phyloP scores from a whole-genome alignment of 2,888 invertebrate genomes.

The Ormyrus labotus region DNA sequence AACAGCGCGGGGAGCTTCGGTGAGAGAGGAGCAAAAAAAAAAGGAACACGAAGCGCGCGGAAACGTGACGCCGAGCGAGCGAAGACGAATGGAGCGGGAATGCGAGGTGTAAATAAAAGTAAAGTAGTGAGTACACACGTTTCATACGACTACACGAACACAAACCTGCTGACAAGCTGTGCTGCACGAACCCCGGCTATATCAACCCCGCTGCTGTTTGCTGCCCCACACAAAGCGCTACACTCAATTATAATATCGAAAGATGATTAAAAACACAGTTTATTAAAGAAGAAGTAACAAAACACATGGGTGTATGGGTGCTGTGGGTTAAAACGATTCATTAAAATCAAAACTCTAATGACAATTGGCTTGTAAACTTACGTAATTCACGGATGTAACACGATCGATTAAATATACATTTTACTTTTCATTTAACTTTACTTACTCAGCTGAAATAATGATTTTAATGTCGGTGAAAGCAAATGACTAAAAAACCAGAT shows the following conservation, averaged over 20 bases:
- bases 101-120: slow-evolving; percentile 66
- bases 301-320: slow-evolving; percentile 62
- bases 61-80: slow-evolving; percentile 35
- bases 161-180: slow-evolving; percentile 76
- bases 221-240: slow-evolving; percentile 73
- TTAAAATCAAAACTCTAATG: slow-evolving; percentile 26
- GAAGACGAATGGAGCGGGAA: slow-evolving; percentile 63
- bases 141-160: slow-evolving; percentile 73
- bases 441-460: slow-evolving; percentile 32
- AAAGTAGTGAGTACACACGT: slow-evolving; percentile 64
- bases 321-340: slow-evolving; percentile 58
- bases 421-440: slow-evolving; percentile 36
- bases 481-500: slow-evolving; percentile 22
- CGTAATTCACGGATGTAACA: slow-evolving; percentile 43
- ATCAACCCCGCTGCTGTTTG: slow-evolving; percentile 75
- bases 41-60: background rate
- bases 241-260: slow-evolving; percentile 62
- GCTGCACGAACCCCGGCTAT: slow-evolving; percentile 76
- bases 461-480: slow-evolving; percentile 27
- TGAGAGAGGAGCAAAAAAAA: slow-evolving; percentile 10
- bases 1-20: background rate
- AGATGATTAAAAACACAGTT: slow-evolving; percentile 38
- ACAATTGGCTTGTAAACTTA: slow-evolving; percentile 46
- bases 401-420: slow-evolving; percentile 5
- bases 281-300: slow-evolving; percentile 49